Conservation (phyloP, 1,140 invertebrate genomes). For the Brachionus rotundiformis region DNA sequence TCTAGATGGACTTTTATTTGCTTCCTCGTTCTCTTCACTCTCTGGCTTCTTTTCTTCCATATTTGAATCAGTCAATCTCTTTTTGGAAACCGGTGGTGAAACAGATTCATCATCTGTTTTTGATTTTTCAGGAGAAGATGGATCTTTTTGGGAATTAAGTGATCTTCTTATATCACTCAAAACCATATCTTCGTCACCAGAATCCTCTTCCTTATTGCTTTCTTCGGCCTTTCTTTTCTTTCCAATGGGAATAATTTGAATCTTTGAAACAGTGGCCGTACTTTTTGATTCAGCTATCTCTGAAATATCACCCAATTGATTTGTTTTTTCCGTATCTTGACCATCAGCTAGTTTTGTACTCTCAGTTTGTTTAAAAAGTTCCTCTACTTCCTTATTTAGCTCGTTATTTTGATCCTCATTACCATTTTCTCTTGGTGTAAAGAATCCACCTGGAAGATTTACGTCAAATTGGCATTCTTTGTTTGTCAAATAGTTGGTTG, state of each 20-base stretch:
- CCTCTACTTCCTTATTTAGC: slow-evolving; percentile 22
- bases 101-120: not conserved
- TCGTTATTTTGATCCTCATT: not conserved
- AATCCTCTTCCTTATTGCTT: not conserved
- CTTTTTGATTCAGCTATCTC: not conserved
- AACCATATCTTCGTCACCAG: slow-evolving; percentile 31
- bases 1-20: not conserved
- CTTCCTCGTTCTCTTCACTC: not conserved
- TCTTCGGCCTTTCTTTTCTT: slow-evolving; percentile 18
- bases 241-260: not conserved
- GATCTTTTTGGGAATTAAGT: not conserved
- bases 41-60: not conserved
- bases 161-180: slow-evolving; percentile 23
- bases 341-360: not conserved
- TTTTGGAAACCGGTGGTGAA: not conserved
- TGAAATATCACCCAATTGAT: not conserved
- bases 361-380: slow-evolving; percentile 37
- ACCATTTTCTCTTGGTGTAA: slow-evolving; percentile 15
- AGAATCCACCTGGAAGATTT: slow-evolving; percentile 37
- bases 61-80: not conserved
- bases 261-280: not conserved
- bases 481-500: not conserved
- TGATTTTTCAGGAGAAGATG: not conserved
- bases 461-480: slow-evolving; percentile 50
- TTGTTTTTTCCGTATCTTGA: not conserved